phyloP scores from a whole-genome alignment of 2,888 invertebrate species.

The Hoplodrina ambigua region DNA sequence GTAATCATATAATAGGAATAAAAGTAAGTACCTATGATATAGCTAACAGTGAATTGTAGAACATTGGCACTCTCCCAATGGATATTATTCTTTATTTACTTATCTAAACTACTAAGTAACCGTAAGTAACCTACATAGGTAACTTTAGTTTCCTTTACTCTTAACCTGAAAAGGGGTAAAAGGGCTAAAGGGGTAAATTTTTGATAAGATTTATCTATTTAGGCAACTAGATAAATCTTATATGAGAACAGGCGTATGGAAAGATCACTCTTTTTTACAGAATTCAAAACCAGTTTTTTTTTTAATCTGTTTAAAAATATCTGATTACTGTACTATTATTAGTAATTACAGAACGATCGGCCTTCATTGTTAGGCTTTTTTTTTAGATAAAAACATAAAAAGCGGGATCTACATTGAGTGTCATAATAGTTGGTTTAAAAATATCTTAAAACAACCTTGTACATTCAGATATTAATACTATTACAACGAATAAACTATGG shows the following conservation, averaged over 20 bases:
- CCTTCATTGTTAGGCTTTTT: background rate
- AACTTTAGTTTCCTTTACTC: no score
- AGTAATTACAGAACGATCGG: no score
- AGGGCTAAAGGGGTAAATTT: no score
- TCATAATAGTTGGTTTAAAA: background rate
- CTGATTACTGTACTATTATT: background rate
- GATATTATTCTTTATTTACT: background rate
- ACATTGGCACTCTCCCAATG: background rate
- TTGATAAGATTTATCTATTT: no score
- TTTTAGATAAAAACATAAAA: background rate
- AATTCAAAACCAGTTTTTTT: background rate
- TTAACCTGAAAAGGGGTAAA: no score
- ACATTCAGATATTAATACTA: background rate
- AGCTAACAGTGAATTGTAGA: slow-evolving; percentile 1
- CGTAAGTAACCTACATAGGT: no score
- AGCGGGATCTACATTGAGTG: background rate
- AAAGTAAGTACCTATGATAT: background rate
- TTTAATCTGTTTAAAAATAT: background rate
- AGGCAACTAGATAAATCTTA: no score
- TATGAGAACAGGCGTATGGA: background rate
- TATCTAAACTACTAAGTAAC: no score
- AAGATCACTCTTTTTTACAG: background rate
- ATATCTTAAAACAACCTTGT: slow-evolving; percentile 12
- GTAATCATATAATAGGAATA: background rate
- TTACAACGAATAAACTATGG: background rate